Conservation (phyloP, 2,113 vertebrate species). For the Corythoichthys haematopterus region DNA sequence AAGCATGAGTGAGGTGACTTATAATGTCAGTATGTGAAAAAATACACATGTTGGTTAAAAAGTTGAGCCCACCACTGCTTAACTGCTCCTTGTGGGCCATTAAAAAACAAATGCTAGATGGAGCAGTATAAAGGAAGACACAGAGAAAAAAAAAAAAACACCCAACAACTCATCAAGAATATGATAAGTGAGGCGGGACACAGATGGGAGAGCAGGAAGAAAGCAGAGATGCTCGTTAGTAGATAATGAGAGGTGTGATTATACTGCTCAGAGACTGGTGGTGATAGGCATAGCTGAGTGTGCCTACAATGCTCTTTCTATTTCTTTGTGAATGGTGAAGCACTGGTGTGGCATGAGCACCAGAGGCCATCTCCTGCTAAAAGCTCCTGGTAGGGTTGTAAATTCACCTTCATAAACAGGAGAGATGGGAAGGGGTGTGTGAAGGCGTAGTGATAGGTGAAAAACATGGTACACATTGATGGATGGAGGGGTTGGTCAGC, state of each 20-base stretch:
- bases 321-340: slow-evolving; percentile 50
- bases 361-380: slow-evolving; percentile 69
- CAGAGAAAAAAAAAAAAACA: slow-evolving; percentile 6
- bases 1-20: slow-evolving; percentile 49
- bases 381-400: slow-evolving; percentile 71
- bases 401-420: slow-evolving; percentile 77
- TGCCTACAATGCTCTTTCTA: slow-evolving; percentile 42
- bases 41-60: slow-evolving; percentile 60
- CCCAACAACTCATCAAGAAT: slow-evolving; percentile 32
- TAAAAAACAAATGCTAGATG: slow-evolving; percentile 71
- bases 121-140: slow-evolving; percentile 51
- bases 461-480: background rate
- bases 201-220: slow-evolving; percentile 22
- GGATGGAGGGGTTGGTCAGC: background rate
- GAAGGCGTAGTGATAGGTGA: background rate
- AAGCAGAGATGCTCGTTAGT: slow-evolving; percentile 54
- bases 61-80: slow-evolving; percentile 55
- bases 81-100: slow-evolving; percentile 68
- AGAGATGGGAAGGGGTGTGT: slow-evolving; percentile 35
- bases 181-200: slow-evolving; percentile 23
- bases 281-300: slow-evolving; percentile 48
- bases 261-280: slow-evolving; percentile 31
- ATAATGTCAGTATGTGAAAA: slow-evolving; percentile 43
- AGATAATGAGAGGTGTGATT: slow-evolving; percentile 57
- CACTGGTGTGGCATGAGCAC: slow-evolving; percentile 68